A percentile compares a stretch with the other conserved stretches of the same genome.
These are phyloP conservation scores for Magallana nippona DNA, from an alignment of 2,888 invertebrate genomes.

Conservation along the genomic window DNA sequence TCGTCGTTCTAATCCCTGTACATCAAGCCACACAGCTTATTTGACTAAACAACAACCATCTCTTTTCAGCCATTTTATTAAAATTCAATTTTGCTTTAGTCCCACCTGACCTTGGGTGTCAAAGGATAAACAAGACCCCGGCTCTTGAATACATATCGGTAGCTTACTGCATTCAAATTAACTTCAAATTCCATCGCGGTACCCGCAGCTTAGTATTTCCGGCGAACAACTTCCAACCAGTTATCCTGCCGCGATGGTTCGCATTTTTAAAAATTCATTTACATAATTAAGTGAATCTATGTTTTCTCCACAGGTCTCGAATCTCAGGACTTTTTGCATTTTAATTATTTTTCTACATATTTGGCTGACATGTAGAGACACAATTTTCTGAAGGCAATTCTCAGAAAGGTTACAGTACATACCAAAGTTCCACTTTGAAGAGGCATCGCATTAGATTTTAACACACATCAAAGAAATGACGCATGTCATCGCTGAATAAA, in stretches of 20 bases:
- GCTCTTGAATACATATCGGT: constrained; percentile 26
- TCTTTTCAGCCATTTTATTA: constrained; percentile 30
- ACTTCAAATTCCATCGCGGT: constrained; percentile 22
- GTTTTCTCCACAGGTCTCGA: constrained; percentile 22
- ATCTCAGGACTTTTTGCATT: background rate
- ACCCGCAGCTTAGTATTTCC: constrained; percentile 17
- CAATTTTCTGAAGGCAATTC: too few relatives aligned
- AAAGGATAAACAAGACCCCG: constrained; percentile 27
- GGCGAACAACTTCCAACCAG: constrained; percentile 19
- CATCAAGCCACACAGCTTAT: constrained; percentile 20
- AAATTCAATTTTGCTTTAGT: constrained; percentile 31
- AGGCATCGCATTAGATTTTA: constrained; percentile 19
- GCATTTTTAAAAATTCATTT: constrained; percentile 1
- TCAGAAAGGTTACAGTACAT: background rate
- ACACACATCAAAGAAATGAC: constrained; percentile 11
- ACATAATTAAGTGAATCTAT: constrained; percentile 14
- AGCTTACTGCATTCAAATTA: constrained; percentile 27
- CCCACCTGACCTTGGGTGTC: constrained; percentile 21
- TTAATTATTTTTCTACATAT: background rate
- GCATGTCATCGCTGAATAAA: background rate
- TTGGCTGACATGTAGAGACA: too few relatives aligned
- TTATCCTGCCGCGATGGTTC: constrained; percentile 29
- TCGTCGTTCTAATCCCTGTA: constrained; percentile 21
- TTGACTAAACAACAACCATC: constrained; percentile 10
- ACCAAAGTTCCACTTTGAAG: constrained; percentile 9